phyloP scores from a whole-genome alignment of 53 echinoderm and acorn worm genomes.

The Actinopyga echinites region DNA sequence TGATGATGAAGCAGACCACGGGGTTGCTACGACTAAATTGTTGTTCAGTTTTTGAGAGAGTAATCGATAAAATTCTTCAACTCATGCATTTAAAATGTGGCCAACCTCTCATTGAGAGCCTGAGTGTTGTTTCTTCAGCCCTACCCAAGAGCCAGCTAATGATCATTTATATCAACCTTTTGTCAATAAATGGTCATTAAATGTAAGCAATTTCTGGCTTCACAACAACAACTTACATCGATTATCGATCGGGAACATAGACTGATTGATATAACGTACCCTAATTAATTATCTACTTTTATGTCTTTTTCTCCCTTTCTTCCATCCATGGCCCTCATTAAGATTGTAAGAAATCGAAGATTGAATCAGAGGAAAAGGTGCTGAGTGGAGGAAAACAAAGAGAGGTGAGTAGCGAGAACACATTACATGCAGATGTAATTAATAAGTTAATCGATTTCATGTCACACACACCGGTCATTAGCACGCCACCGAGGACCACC shows the following conservation, averaged over 20 bases:
- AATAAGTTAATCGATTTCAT: conserved; percentile 20
- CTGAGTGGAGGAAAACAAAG: conserved; percentile 1
- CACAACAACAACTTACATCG: not conserved
- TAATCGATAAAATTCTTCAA: too few species aligned
- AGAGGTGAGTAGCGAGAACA: conserved; percentile 6
- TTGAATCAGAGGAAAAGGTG: not conserved
- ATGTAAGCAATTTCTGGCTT: conserved; percentile 8
- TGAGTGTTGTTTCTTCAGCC: not conserved
- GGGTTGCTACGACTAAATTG: too few species aligned
- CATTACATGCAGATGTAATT: conserved; percentile 21
- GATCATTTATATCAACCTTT: conserved; percentile 19
- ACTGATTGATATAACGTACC: conserved; percentile 3
- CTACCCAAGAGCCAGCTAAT: conserved; percentile 20
- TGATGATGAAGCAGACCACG: too few species aligned
- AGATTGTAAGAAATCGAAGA: conserved; percentile 21
- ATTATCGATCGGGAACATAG: conserved; percentile 25
- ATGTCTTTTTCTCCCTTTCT: not conserved
- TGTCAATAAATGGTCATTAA: conserved; percentile 32
- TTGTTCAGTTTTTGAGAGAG: too few species aligned
- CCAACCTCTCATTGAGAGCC: not conserved
- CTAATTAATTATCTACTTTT: conserved; percentile 23
- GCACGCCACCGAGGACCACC: not conserved
- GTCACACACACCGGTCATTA: conserved; percentile 10
- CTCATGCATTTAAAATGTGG: too few species aligned
- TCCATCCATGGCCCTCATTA: too few species aligned